Evolutionary conservation across 2,113 vertebrate genomes (phyloP).

Genomic region (Mirounga angustirostris): DNA sequence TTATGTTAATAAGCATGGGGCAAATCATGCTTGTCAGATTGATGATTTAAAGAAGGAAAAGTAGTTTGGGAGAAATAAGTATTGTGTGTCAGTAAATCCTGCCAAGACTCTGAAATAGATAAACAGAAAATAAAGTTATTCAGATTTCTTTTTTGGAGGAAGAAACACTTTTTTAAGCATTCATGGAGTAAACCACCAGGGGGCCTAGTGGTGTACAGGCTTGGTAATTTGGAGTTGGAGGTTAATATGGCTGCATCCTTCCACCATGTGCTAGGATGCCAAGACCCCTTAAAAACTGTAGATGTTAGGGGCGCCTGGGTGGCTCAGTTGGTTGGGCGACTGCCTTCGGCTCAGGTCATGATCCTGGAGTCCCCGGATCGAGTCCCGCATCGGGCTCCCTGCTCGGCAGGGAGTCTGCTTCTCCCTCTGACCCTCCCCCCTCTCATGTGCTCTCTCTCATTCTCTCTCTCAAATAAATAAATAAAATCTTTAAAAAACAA

Average conservation of each 20-base stretch:
- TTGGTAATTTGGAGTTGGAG: not conserved
- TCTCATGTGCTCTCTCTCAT: too few species aligned
- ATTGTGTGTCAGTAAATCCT: conserved; percentile 35
- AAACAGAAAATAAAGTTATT: conserved; percentile 43
- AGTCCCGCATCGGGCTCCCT: too few species aligned
- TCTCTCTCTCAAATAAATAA: too few species aligned
- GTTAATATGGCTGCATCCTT: not conserved
- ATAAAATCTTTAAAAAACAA: too few species aligned
- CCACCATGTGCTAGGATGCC: not conserved
- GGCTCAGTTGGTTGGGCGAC: too few species aligned
- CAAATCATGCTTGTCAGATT: conserved; percentile 31
- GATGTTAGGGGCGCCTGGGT: not conserved
- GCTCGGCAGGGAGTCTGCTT: too few species aligned
- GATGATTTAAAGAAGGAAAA: conserved; percentile 52
- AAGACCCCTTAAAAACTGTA: not conserved
- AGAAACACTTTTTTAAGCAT: not conserved
- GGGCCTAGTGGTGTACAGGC: not conserved
- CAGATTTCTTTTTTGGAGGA: not conserved
- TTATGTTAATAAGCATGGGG: conserved; percentile 21
- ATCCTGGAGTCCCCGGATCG: too few species aligned
- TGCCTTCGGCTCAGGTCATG: too few species aligned
- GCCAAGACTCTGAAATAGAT: not conserved
- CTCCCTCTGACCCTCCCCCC: too few species aligned
- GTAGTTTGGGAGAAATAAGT: conserved; percentile 48
- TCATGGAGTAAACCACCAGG: not conserved